Evolutionary conservation across 2,113 vertebrate species (phyloP).

Genomic region (Lepisosteus oculatus): DNA sequence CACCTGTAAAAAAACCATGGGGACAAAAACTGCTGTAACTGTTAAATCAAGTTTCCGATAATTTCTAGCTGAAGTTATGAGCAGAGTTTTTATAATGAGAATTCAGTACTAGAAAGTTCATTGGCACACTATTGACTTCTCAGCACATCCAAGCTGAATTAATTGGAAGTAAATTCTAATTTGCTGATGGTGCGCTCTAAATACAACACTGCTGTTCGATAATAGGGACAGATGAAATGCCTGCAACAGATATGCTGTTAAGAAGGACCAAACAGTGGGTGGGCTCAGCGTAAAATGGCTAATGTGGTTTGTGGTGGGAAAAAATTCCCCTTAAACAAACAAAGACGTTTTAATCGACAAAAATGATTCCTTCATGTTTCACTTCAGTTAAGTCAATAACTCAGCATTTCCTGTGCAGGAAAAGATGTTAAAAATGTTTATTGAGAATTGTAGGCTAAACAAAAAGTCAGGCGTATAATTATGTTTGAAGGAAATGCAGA

Average conservation of each 20-base stretch:
- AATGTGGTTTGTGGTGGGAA: too few species aligned
- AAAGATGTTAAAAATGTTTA: too few species aligned
- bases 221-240: not conserved
- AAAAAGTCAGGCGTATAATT: too few species aligned
- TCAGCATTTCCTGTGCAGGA: too few species aligned
- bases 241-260: not conserved
- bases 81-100: not conserved
- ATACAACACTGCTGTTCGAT: not conserved
- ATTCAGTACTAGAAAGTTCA: not conserved
- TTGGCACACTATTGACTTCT: not conserved
- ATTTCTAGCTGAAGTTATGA: slow-evolving; percentile 1
- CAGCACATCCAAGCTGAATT: slow-evolving; percentile 1
- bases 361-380: too few species aligned
- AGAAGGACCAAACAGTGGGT: not conserved
- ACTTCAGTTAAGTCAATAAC: too few species aligned
- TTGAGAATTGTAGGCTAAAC: too few species aligned
- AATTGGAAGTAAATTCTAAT: slow-evolving; percentile 15
- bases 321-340: too few species aligned
- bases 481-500: too few species aligned
- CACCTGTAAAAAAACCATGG: not conserved
- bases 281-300: not conserved
- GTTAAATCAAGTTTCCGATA: not conserved
- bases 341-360: too few species aligned
- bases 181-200: slow-evolving; percentile 9
- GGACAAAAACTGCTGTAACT: not conserved